phyloP scores from a whole-genome alignment of 2,797 vertebrate genomes.

The Decapterus maruadsi region DNA sequence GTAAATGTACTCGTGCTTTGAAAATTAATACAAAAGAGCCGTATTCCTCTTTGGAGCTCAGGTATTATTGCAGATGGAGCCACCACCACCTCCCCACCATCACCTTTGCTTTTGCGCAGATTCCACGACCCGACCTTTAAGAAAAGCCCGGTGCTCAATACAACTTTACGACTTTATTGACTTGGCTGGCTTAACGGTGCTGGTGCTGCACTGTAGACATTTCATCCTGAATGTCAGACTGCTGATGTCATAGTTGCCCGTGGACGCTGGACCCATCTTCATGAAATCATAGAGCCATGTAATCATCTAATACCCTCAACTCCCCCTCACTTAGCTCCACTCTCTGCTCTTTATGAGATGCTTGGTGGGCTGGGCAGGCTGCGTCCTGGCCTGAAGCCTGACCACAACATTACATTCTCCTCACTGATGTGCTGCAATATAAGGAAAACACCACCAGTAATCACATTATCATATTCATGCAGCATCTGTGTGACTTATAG shows the following conservation, averaged over 20 bases:
- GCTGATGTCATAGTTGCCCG: slow-evolving; percentile 69
- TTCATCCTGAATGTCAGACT: slow-evolving; percentile 77
- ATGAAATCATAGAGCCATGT: slow-evolving; percentile 70
- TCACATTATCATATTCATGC: slow-evolving; percentile 71
- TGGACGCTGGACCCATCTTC: slow-evolving; percentile 64
- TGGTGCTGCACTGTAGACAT: slow-evolving; percentile 62
- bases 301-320: slow-evolving; percentile 68
- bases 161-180: slow-evolving; percentile 81
- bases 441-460: slow-evolving; percentile 67
- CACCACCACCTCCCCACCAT: slow-evolving; percentile 30
- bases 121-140: slow-evolving; percentile 76
- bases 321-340: slow-evolving; percentile 47
- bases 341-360: slow-evolving; percentile 66
- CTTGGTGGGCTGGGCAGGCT: slow-evolving; percentile 37
- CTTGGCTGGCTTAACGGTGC: slow-evolving; percentile 56
- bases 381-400: slow-evolving; percentile 58
- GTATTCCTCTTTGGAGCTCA: slow-evolving; percentile 17
- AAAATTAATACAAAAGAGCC: slow-evolving; percentile 38
- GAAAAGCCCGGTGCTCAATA: slow-evolving; percentile 68
- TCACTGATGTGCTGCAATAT: slow-evolving; percentile 58
- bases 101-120: slow-evolving; percentile 44
- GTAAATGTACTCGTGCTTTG: slow-evolving; percentile 10
- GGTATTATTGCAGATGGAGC: slow-evolving; percentile 55
- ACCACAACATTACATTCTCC: slow-evolving; percentile 66
- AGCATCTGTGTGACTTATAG: slow-evolving; percentile 53